phyloP scores from a whole-genome alignment of 2,888 invertebrate species.

The Platynereis dumerilii region DNA sequence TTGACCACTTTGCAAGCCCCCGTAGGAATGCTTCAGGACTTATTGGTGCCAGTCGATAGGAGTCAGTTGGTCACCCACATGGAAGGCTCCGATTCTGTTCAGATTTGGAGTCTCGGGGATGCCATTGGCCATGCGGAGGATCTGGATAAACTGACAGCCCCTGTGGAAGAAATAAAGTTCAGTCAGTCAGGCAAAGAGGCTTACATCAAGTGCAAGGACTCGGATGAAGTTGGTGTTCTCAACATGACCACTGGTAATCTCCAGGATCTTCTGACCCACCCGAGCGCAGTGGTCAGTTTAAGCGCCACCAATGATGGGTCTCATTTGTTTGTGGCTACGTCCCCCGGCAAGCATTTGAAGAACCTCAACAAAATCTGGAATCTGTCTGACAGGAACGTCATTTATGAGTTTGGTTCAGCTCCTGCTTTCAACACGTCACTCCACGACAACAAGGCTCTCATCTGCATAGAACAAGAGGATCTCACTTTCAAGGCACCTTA shows the following conservation, averaged over 20 bases:
- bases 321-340: slow-evolving; percentile 51
- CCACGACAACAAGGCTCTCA: slow-evolving; percentile 39
- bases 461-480: slow-evolving; percentile 47
- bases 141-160: slow-evolving; percentile 54
- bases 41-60: slow-evolving; percentile 46
- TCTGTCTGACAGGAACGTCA: slow-evolving; percentile 48
- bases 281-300: slow-evolving; percentile 47
- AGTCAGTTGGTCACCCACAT: slow-evolving; percentile 53
- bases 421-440: slow-evolving; percentile 49
- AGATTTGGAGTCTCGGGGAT: slow-evolving; percentile 56
- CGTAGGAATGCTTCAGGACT: slow-evolving; percentile 52
- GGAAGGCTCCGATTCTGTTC: slow-evolving; percentile 43
- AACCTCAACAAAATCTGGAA: slow-evolving; percentile 57
- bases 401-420: slow-evolving; percentile 55
- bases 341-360: slow-evolving; percentile 41
- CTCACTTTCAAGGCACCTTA: slow-evolving; percentile 46
- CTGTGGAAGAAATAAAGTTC: slow-evolving; percentile 48
- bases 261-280: slow-evolving; percentile 59
- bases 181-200: slow-evolving; percentile 45
- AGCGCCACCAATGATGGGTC: slow-evolving; percentile 52
- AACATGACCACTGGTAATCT: slow-evolving; percentile 56
- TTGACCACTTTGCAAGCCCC: slow-evolving; percentile 55
- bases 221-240: slow-evolving; percentile 60
- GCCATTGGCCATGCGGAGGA: slow-evolving; percentile 50
- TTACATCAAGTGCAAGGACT: slow-evolving; percentile 49